Percentiles rank a stretch among this genome's conserved stretches.
phyloP scores from a whole-genome alignment of 2,113 vertebrate species.

The Charina bottae region DNA sequence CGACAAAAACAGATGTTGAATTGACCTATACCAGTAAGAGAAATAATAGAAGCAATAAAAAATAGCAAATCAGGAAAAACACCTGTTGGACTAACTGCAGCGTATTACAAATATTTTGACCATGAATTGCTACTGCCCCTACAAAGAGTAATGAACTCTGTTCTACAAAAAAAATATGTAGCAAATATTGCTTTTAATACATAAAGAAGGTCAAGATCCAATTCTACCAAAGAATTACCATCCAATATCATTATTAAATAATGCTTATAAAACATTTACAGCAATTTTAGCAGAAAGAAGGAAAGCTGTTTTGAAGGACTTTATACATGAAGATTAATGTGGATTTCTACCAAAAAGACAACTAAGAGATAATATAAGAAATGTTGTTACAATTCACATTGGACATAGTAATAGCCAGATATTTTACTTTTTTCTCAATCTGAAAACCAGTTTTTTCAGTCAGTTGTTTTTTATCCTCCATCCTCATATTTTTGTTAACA shows the following conservation, averaged over 20 bases:
- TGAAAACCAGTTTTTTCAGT: too few relatives aligned
- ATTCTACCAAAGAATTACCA: neutral
- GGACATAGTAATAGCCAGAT: too few relatives aligned
- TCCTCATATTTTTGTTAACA: too few relatives aligned
- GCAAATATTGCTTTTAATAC: neutral
- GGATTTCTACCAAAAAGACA: too few relatives aligned
- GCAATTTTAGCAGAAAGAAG: neutral
- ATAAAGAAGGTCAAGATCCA: neutral
- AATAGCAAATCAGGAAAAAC: neutral
- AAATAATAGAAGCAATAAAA: neutral
- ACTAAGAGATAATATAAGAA: too few relatives aligned
- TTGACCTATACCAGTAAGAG: neutral
- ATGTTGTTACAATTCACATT: too few relatives aligned
- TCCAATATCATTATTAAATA: neutral
- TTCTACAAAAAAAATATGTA: neutral
- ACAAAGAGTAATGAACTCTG: neutral
- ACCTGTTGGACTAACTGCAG: neutral
- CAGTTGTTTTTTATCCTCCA: too few relatives aligned
- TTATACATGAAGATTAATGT: too few relatives aligned
- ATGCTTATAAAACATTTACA: neutral
- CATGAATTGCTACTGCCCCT: neutral
- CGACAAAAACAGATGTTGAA: neutral
- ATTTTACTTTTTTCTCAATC: too few relatives aligned
- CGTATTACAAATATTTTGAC: neutral
- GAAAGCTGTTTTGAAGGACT: too few relatives aligned